Base-by-base conservation (phyloP, 2,888 invertebrate genomes). In the Thumatha senex region DNA sequence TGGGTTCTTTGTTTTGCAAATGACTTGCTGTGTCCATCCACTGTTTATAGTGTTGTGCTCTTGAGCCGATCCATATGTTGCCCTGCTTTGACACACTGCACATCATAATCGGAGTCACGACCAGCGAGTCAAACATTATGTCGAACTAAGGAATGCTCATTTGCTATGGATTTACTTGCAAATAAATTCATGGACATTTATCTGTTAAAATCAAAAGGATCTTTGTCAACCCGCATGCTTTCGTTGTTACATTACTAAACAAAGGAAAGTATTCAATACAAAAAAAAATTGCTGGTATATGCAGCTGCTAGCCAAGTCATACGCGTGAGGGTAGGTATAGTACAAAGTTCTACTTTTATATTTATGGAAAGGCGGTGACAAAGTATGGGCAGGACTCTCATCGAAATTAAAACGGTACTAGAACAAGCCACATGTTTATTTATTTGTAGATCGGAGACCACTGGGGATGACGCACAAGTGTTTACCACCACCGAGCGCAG, bases 1-100 rank as follows among this genome's bases (percentile, higher is more conserved):
- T 66, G 74, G 59, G 70, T 71, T 80, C 87, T 89, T 90, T 90
- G 89, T 89, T 89, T 89, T 86, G 89, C 89, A 83, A 89, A 89
- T 86, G 84, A 85, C 81, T 86, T 79, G 82, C 74, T 71, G 62
- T 67, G 30, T n/a, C 71, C 70, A 71, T 70, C 68, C 68, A 74
- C 64, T 84, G 84, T 87, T 86, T 88, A 84, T 78, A 76, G 70
- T 78, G 74, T 69, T 78, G 74, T 75, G 72, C n/a, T 76, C 75
- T 78, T 84, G 86, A 87, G 78, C 61, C 67, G 72, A 68, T 75
- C 82, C 89, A 83, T 76, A 85, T 81, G 86, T 44, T 44, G 67
- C 75, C 50, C 59, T 48, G 56, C 69, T 77, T 73, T 78, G 72
- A 78, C 72, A 75, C 67, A 66, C 62, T 63, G 70, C 72, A 67